These are phyloP conservation scores for Rhizoglyphus robini DNA, from an alignment of 1,140 invertebrate genomes.

Conservation along the genomic window DNA sequence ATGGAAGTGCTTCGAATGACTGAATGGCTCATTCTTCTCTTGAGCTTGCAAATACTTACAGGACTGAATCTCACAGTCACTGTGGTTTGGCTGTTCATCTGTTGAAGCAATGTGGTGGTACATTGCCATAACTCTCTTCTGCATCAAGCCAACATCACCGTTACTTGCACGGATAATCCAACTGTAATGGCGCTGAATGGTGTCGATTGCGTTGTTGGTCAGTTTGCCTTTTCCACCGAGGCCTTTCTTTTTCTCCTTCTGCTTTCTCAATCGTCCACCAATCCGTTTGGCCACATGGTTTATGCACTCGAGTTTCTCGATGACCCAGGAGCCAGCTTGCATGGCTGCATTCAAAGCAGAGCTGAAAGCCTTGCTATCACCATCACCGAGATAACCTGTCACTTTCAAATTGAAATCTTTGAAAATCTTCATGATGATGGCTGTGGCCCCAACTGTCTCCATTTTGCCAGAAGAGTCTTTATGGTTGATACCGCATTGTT, in stretches of 20 bases:
- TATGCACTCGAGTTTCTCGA: not conserved
- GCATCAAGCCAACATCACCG: too few species aligned
- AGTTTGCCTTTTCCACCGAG: not conserved
- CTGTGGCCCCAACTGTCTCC: too few species aligned
- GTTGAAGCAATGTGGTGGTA: too few species aligned
- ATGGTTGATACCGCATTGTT: not conserved
- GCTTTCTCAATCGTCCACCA: not conserved
- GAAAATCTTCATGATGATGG: not conserved
- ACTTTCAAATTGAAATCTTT: not conserved
- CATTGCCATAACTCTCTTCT: not conserved
- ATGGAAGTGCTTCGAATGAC: not conserved
- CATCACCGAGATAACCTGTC: not conserved
- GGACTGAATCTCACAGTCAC: too few species aligned
- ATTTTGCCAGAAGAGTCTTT: not conserved
- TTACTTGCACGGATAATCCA: too few species aligned
- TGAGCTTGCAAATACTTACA: too few species aligned
- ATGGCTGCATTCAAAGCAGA: not conserved
- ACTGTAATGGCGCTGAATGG: too few species aligned
- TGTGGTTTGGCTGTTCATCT: too few species aligned
- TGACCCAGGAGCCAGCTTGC: not conserved
- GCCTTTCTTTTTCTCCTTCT: not conserved
- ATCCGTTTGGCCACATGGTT: not conserved
- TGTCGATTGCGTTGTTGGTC: too few species aligned
- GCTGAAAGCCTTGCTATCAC: not conserved
- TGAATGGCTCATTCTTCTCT: too few species aligned